These are phyloP conservation scores for Danio albolineatus DNA, from an alignment of 2,797 vertebrate genomes.

Conservation along the genomic window DNA sequence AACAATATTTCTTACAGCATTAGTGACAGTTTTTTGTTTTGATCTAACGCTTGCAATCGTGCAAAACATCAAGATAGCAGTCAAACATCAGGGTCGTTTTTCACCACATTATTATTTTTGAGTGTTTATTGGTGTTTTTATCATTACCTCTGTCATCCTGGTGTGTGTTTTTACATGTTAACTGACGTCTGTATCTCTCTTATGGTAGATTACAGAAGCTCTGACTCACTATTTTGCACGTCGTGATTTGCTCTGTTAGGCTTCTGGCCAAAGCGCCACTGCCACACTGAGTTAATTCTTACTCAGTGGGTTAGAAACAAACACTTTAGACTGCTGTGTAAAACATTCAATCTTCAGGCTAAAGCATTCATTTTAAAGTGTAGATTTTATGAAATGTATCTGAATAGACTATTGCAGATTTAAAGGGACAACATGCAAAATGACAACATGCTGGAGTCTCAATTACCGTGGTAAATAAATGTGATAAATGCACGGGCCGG, in stretches of 20 bases:
- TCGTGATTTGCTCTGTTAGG: conserved; percentile 37
- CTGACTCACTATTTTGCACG: conserved; percentile 41
- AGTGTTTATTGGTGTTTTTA: neutral
- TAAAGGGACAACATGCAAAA: neutral
- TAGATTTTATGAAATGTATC: neutral
- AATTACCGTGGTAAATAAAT: too few species aligned
- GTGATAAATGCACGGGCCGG: too few species aligned
- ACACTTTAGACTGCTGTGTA: conserved; percentile 6
- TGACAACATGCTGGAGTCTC: too few species aligned
- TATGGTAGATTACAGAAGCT: conserved; percentile 38
- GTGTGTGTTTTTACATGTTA: neutral
- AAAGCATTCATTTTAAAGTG: neutral
- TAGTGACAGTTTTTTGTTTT: too few species aligned
- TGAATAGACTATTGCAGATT: neutral
- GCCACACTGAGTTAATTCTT: conserved; percentile 48
- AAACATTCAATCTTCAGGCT: neutral
- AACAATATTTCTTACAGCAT: too few species aligned
- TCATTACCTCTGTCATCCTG: neutral
- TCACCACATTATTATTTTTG: too few species aligned
- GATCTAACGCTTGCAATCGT: too few species aligned
- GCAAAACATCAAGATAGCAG: too few species aligned
- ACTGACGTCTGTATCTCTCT: conserved; percentile 15
- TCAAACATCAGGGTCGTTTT: too few species aligned
- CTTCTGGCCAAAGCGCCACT: conserved; percentile 27
- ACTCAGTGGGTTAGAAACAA: conserved; percentile 26